phyloP scores from a whole-genome alignment of 2,888 invertebrate genomes.

The Epistrophe grossulariae region DNA sequence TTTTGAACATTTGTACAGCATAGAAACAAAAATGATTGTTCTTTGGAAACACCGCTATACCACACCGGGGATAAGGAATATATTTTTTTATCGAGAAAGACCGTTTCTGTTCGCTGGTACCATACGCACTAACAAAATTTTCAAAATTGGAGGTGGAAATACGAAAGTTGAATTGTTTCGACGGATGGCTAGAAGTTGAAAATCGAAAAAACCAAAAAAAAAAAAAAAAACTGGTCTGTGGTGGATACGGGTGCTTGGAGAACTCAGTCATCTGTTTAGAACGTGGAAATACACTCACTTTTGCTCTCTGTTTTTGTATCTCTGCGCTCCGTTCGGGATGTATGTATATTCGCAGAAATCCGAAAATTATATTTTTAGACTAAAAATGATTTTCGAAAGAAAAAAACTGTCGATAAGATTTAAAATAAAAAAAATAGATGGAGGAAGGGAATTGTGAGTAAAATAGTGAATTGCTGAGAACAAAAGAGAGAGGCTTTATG shows the following conservation, averaged over 20 bases:
- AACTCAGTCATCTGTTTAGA: conserved; percentile 66
- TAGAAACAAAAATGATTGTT: conserved; percentile 41
- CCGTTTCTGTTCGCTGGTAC: conserved; percentile 70
- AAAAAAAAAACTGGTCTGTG: conserved; percentile 39
- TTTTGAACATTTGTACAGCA: conserved; percentile 44
- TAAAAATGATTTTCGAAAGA: conserved; percentile 46
- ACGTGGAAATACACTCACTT: conserved; percentile 31
- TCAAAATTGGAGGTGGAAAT: conserved; percentile 58
- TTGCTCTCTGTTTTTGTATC: conserved; percentile 65
- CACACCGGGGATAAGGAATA: conserved; percentile 18
- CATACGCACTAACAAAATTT: conserved; percentile 67
- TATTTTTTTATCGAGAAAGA: conserved; percentile 26
- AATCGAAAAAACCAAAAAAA: not conserved
- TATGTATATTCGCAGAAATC: conserved; percentile 30
- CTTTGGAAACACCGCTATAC: conserved; percentile 39
- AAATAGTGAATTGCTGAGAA: not conserved
- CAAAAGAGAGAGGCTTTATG: conserved; percentile 10
- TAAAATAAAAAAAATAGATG: not conserved
- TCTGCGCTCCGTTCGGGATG: conserved; percentile 23
- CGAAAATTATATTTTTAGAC: conserved; percentile 66
- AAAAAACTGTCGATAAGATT: conserved; percentile 25
- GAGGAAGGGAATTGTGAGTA: not conserved
- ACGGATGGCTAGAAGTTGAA: conserved; percentile 36
- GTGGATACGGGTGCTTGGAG: conserved; percentile 56
- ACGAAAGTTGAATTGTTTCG: conserved; percentile 58